Base-by-base conservation (phyloP, 2,113 vertebrate genomes). In the Notothenia rossii region DNA sequence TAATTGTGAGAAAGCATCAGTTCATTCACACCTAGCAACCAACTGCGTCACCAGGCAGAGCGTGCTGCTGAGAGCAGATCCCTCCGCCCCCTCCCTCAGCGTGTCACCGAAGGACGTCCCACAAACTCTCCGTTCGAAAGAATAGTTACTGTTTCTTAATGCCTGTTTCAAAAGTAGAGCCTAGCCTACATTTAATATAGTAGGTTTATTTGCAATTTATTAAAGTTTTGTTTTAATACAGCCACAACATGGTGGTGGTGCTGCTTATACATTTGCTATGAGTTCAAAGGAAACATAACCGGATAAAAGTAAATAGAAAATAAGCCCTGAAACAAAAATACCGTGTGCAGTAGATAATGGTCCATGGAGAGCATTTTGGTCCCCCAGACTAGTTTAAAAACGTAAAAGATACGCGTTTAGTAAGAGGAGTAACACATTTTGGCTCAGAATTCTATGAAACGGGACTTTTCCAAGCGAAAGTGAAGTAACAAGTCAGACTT, bases 11-110 rank as follows among this genome's bases (percentile, higher is more conserved):
- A 83, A 91, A 86, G 93, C 94, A 84, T 93, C 92, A 93, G 86
- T 92, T 88, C 93, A 91, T 89, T 93, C 94, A 95, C 95, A 94
- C 95, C 94, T 94, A 96, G 95, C 95, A 96, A 96, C 95, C 94
- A 67, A 89, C 82, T 92, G 91, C 95, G 94, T 95, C 94, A 96
- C 79, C 66, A 45, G 78, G 77, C 79, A 71, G 72, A 63, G 50
- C 71, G 78, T 15, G 81, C 74, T 36, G 54, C 81, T 43, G 66
- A 10, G 46, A 1, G 68, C 2, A 60, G 82, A 87, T 90, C 55
- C 72, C 82, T 86, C 88, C 82, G 82, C 90, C 86, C 72, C 74
- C 66, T 0, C 79, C 75, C 84, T 63, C 66, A 68, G 71, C 79
- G 18, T 63, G 72, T 48, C 66, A 53, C 29, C 36, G 68, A 82